Base-by-base conservation (phyloP, 2,113 vertebrate species). In the Dicrurus megarhynchus region DNA sequence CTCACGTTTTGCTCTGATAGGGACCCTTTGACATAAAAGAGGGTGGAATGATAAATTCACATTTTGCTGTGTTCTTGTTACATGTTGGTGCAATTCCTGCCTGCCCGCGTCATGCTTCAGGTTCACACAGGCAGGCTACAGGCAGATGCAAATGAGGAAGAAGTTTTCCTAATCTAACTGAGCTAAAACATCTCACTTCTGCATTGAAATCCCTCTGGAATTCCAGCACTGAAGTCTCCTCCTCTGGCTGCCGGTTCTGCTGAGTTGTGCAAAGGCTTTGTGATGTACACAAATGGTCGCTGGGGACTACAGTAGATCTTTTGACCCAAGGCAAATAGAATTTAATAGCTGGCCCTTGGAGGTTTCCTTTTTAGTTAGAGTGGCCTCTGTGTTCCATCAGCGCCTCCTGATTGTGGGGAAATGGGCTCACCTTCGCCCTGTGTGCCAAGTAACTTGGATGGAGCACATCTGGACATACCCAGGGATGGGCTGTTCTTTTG, bases 261-360 rank as follows among this genome's bases (percentile, higher is more conserved):
- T 87, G 87, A 74, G n/a, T 14, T 59, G 64, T 70, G 60, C 65
- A 10, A 2, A 67, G 86, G 42, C 42, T 92, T 59, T 79, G 69
- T 59, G 81, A 70, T 77, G 78, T 49, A 27, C 71, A 44, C 67
- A 59, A 70, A 47, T 8, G 4, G 39, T 81, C 79, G 1, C 79
- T 35, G 15, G 92, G 71, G 88, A 46, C 71, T 33, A 2, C n/a
- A 63, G 63, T 3, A 64, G 75, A 37, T 77, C 47, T 71, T 90
- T 39, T 89, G 93, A 94, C 95, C 81, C 79, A 11, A 94, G 65
- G 91, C 84, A 95, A 91, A 87, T 39, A 37, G 61, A 84, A 49
- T 71, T 91, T 93, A 87, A 91, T 94, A 65, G 79, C 49, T 89
- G 80, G 69, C 42, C 91, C 81, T 75, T 71, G 81, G 93, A 82